Conservation (phyloP, 1,140 invertebrate genomes). For the Hesperophylax magnus region DNA sequence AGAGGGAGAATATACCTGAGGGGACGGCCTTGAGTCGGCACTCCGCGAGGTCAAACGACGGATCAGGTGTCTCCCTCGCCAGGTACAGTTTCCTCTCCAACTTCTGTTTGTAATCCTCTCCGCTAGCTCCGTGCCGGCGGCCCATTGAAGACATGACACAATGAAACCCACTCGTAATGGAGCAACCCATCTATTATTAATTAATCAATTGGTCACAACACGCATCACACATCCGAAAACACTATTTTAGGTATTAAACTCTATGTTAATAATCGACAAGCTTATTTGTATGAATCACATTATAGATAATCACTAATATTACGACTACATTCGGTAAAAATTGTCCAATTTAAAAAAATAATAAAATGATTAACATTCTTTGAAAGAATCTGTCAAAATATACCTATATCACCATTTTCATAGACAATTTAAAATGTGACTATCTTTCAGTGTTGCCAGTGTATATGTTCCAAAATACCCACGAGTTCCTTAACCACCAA, state of each 20-base stretch:
- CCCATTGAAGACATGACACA: constrained; percentile 66
- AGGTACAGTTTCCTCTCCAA: constrained; percentile 81
- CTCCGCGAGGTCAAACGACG: constrained; percentile 81
- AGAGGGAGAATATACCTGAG: constrained; percentile 81
- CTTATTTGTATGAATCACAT: constrained; percentile 19
- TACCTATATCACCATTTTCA: neutral
- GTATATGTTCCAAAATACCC: no score
- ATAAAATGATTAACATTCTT: neutral
- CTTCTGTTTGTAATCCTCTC: constrained; percentile 69
- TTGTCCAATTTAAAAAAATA: constrained; percentile 14
- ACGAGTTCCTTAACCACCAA: no score
- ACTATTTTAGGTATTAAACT: neutral
- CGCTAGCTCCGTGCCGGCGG: constrained; percentile 58
- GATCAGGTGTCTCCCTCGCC: constrained; percentile 83
- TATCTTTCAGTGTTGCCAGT: no score
- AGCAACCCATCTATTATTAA: constrained; percentile 65
- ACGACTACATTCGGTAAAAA: neutral
- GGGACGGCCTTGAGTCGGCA: constrained; percentile 80
- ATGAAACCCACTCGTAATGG: constrained; percentile 63
- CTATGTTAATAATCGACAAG: neutral
- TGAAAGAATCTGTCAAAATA: constrained; percentile 23
- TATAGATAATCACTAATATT: neutral
- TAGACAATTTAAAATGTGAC: neutral
- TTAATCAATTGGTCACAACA: constrained; percentile 24
- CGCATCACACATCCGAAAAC: neutral